Evolutionary conservation across 2,797 vertebrate species (phyloP), one percentile per base, ranked within the genome.

Genomic region (Malacoctenus gilli): DNA sequence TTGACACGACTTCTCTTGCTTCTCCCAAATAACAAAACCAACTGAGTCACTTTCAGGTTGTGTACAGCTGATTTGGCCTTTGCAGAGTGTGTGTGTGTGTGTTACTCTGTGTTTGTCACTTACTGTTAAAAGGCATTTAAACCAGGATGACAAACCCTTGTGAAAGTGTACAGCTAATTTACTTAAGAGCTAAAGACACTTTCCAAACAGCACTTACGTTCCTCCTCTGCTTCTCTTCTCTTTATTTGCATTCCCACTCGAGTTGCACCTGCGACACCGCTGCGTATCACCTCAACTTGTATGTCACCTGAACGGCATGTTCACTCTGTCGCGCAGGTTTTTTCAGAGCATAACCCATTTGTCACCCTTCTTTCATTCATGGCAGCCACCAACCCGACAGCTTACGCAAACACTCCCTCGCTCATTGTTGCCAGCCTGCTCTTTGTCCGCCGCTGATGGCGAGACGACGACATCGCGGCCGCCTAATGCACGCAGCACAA

Each of bases 251-350:
- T 23, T 13, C 42, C 14, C 32, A 48, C 2, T 31, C 23, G 30
- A 40, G 12, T 30, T 57, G 36, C 22, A 18, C 0, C 5, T 0
- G 2, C 15, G 41, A 51, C 47, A 51, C 8, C 47, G 47, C 8
- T 2, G 12, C 23, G 4, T 5, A 28, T 28, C 9, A 28, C 25
- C 9, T 28, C 25, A 9, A 28, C 9, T 5, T 28, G 55, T 28
- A 35, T 23, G 53, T 68, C 60, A 68, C 20, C 39, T 56, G 59
- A 50, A 49, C 2, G 12, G 41, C 51, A 52, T 42, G 59, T 31
- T 25, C 15, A 10, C 46, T 54, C 54, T 8, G 30, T 57, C 59
- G 38, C 32, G 52, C 36, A 52, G 38, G 21, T 28, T 18, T n/a
- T n/a, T n/a, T 14, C 36, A 54, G 8, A 22, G 30, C 32, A 14